Conservation (phyloP, 1,140 invertebrate species). For the Saccostrea glomerata region DNA sequence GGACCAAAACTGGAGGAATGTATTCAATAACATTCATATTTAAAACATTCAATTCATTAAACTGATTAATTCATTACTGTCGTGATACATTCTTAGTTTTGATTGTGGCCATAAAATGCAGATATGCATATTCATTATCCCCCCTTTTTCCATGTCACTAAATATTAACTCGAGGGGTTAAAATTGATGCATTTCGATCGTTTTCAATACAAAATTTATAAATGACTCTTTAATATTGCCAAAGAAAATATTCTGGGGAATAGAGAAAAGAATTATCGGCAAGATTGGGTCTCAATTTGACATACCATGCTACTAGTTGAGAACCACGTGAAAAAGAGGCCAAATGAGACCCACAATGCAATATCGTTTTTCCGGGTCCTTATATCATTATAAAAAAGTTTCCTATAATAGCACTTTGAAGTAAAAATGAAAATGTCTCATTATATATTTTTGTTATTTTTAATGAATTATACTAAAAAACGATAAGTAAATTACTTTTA, state of each 20-base stretch:
- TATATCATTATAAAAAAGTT: not conserved
- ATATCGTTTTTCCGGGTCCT: not conserved
- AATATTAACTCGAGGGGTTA: no score
- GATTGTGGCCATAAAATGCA: no score
- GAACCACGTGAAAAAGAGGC: slow-evolving; percentile 64
- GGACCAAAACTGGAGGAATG: no score
- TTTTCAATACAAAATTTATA: not conserved
- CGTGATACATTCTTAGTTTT: no score
- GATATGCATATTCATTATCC: no score
- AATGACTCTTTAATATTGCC: not conserved
- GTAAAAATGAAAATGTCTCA: no score
- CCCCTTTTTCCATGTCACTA: no score
- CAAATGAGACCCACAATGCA: slow-evolving; percentile 28
- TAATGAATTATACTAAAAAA: no score
- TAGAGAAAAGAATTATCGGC: not conserved
- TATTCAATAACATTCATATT: no score
- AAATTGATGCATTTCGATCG: not conserved
- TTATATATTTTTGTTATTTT: no score
- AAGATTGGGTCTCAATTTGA: not conserved
- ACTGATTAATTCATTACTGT: no score
- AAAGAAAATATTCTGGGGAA: not conserved
- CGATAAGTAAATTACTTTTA: not conserved
- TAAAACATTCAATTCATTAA: no score
- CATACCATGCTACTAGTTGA: slow-evolving; percentile 54
- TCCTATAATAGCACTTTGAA: not conserved